phyloP scores from a whole-genome alignment of 2,797 vertebrate genomes.

The Typhlichthys subterraneus region DNA sequence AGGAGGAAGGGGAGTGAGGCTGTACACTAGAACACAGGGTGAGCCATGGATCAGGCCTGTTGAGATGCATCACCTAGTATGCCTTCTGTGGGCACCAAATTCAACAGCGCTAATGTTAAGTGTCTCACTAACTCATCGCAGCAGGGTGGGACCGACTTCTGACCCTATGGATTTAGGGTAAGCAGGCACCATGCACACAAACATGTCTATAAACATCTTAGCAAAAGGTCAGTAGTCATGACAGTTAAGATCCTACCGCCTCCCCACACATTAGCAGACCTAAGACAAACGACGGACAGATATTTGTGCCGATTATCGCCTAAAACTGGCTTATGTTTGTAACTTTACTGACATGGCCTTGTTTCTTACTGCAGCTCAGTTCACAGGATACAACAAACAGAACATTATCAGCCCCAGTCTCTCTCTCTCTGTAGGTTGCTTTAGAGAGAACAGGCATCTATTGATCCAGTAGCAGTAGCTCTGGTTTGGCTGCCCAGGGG shows the following conservation, averaged over 20 bases:
- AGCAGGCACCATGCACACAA: slow-evolving; percentile 5
- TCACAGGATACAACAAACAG: slow-evolving; percentile 12
- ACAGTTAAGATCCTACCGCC: too few relatives aligned
- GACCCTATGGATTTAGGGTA: slow-evolving; percentile 22
- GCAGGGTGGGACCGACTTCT: slow-evolving; percentile 5
- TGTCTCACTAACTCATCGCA: slow-evolving; percentile 33
- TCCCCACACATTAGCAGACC: too few relatives aligned
- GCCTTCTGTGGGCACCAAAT: slow-evolving; percentile 29
- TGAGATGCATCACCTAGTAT: slow-evolving; percentile 22
- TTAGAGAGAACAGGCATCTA: slow-evolving; percentile 13
- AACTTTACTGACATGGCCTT: neutral
- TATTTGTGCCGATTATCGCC: neutral
- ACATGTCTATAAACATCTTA: slow-evolving; percentile 12
- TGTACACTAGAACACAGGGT: slow-evolving; percentile 22
- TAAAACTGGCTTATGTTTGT: neutral
- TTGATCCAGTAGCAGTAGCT: neutral
- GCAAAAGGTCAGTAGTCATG: neutral
- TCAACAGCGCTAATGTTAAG: slow-evolving; percentile 39
- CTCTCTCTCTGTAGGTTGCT: neutral
- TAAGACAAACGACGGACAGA: too few relatives aligned
- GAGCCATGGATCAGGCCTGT: slow-evolving; percentile 27
- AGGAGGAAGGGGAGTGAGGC: slow-evolving; percentile 29
- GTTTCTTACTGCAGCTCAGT: neutral
- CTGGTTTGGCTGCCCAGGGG: slow-evolving; percentile 1
- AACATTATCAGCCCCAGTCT: neutral